Evolutionary conservation across 2,797 vertebrate species (phyloP), one percentile per base, ranked within the genome.

Genomic region (Botia kubotai): DNA sequence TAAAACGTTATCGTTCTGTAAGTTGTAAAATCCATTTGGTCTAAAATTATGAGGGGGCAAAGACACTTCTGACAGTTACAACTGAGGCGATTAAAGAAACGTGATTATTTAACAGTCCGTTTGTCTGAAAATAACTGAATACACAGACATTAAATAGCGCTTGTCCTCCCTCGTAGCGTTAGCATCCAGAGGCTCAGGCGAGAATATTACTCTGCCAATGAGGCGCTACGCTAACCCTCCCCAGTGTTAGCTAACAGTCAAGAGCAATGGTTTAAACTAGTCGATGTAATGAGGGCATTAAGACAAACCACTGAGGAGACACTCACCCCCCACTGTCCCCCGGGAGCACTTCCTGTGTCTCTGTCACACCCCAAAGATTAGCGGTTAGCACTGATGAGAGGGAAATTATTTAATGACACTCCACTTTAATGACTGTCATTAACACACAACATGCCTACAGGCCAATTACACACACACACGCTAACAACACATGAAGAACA

Each of bases 401-500:
- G 81, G 86, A 89, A 87, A 88, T 86, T 84, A 86, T 82, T 86
- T 89, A 89, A 89, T 89, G 86, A 86, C 87, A 83, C 83, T 82
- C 78, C 72, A 74, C 81, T 86, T 79, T 80, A 50, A 76, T 72
- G 79, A 84, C 63, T 76, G 72, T 84, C 88, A 89, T 87, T 86
- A 86, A 86, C 87, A 67, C 87, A 84, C 87, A 88, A 86, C 80
- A 86, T 74, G 79, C 86, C 87, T 85, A 85, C 81, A 74, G 88
- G 87, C 84, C 84, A 80, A 85, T 85, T 84, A 85, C 82, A 84
- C 73, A 84, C 75, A 72, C 65, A 73, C 63, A 75, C 71, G 29
- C 66, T 36, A 52, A 65, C 68, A 23, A 43, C 4, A 55, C 3
- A 11, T 33, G 77, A 23, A 26, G 48, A 33, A 55, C n/a, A 19